Evolutionary conservation across 2,113 vertebrate species (phyloP), one percentile per base, ranked within the genome.

Genomic region (Lepisosteus osseus): DNA sequence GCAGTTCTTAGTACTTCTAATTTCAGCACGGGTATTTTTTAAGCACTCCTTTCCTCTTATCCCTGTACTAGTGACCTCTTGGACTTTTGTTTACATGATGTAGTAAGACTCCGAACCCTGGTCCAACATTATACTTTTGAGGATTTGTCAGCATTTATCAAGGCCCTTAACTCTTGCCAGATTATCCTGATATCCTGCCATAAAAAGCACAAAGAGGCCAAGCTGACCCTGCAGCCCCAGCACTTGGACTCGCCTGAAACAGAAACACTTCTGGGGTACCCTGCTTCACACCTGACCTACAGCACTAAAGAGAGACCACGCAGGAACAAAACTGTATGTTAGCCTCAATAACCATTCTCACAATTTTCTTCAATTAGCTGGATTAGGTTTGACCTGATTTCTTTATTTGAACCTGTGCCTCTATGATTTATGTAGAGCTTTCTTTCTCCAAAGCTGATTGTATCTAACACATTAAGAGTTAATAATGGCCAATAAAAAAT

Each of bases 151-250:
- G 29, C 29, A 29, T 29, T 13, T 12, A 4, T 14, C 56, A 11
- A 77, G 56, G 72, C 59, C 82, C 81, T 87, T 79, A 80, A 83
- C 69, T 54, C 41, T 64, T 3, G 2, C 72, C 77, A 92, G 91
- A 86, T 85, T 70, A 40, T 89, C 7, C 43, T 78, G 44, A 54
- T 86, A 17, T 73, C 74, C 43, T 83, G 74, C 73, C 87, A 76
- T 68, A 86, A 77, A 69, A 77, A 64, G 71, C 66, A 40, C 54
- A 71, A 43, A 70, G 81, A 64, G 41, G 65, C 51, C 43, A 68
- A 61, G 29, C 44, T 68, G 13, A 61, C 55, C 54, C 71, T 14
- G 12, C 11, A 17, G 1, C 15, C 12, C 17, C 41, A n/a, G 29
- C 5, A 42, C 45, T 12, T 12, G 9, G 44, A 56, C 66, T 79